These are phyloP conservation scores for Anas bahamensis DNA, from an alignment of 2,797 vertebrate species.

Conservation along the genomic window DNA sequence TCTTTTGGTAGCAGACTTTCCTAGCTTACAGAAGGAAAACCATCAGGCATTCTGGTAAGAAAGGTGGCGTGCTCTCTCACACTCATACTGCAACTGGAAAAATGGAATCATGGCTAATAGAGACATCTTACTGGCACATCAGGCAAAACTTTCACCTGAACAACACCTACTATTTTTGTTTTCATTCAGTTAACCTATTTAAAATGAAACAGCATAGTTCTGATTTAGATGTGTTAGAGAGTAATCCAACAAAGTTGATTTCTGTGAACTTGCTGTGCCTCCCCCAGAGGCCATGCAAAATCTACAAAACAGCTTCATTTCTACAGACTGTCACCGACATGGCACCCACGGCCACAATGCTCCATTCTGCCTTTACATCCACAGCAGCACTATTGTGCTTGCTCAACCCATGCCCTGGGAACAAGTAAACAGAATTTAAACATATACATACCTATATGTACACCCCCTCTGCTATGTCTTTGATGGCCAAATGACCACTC, in stretches of 20 bases:
- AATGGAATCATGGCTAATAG: neutral
- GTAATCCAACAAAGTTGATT: neutral
- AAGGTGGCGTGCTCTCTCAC: neutral
- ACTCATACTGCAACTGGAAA: neutral
- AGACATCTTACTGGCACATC: neutral
- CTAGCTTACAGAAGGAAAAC: neutral
- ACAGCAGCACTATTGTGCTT: neutral
- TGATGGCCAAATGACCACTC: neutral
- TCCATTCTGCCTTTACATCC: neutral
- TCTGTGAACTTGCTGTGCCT: neutral
- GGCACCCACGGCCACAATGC: neutral
- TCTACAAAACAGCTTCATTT: neutral
- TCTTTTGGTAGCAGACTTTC: neutral
- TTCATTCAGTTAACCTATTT: neutral
- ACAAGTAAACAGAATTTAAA: neutral
- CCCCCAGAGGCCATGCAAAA: neutral
- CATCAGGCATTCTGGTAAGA: neutral
- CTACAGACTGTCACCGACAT: too few relatives aligned
- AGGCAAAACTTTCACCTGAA: conserved; percentile 13
- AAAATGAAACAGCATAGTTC: neutral
- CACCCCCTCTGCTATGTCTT: neutral
- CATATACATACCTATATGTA: neutral
- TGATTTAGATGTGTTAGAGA: neutral
- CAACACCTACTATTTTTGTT: neutral
- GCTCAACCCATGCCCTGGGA: neutral